Base-by-base conservation (phyloP, 2,797 vertebrate genomes). In the Eptatretus atami region DNA sequence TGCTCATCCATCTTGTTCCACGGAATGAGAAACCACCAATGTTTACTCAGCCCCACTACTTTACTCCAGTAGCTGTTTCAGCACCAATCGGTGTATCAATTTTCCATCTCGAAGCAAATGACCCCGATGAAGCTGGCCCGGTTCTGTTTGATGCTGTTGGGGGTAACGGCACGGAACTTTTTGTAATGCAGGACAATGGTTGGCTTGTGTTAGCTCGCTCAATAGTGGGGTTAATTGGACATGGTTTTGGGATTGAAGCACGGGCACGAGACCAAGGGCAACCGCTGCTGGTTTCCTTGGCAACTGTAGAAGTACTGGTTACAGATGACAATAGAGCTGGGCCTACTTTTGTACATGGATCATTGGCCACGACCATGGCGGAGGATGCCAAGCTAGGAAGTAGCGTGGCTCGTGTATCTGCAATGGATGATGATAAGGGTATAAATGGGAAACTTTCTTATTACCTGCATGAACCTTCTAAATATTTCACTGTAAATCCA, bases 301-400 rank as follows among this genome's bases (percentile, higher is more conserved):
- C 77, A 0, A 70, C 74, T 1, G 76, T 90, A 65, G 79, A 76
- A 53, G 77, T 99, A 64, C 76, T 80, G 0, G 81, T 99, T 53
- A 99, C 92, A 0, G 90, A 99, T 68, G 92, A 96, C 71, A 99
- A 99, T 70, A 81, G 86, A 70, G 82, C 96, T 65, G 86, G 83
- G 0, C 92, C 92, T 0, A 86, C 94, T 70, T 99, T 99, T 75
- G 88, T 86, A n/a, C 88, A 94, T 72, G 85, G 74, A 73, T 82
- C 78, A 66, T 75, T 93, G 70, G 84, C 77, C 1, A 71, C 82
- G 13, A 83, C 81, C 1, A 68, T 93, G 66, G 79, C 80, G 0
- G 92, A 99, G 74, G 86, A 83, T 68, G 79, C 86, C n/a, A 73
- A 75, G n/a, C 69, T 87, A 1, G 86, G 92, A 65, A 69, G 83